Conservation (phyloP, 2,113 vertebrate species). For the Pseudonaja textilis region DNA sequence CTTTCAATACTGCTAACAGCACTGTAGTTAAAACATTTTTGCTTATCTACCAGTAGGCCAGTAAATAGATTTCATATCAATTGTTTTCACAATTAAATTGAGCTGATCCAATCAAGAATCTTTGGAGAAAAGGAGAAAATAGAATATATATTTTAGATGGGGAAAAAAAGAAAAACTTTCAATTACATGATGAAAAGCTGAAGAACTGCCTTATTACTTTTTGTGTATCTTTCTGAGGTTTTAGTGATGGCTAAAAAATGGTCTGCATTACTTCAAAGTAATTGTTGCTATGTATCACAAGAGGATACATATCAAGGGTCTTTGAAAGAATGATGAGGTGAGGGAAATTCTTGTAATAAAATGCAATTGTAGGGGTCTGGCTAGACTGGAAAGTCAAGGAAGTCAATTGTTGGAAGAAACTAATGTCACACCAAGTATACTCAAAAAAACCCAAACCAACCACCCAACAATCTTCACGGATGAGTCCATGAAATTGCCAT, state of each 20-base stretch:
- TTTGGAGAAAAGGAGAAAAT: not conserved
- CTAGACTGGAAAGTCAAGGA: not conserved
- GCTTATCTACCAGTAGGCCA: not conserved
- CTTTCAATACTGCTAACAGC: not conserved
- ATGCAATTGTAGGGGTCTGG: not conserved
- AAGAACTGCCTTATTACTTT: not conserved
- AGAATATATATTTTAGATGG: not conserved
- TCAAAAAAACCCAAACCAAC: not conserved
- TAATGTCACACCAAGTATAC: not conserved
- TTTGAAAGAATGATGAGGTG: not conserved
- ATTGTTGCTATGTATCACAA: not conserved
- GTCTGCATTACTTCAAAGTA: not conserved
- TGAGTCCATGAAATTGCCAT: not conserved
- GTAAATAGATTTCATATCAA: not conserved
- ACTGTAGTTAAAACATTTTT: not conserved
- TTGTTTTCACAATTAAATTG: not conserved
- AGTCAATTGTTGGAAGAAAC: not conserved
- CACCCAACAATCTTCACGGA: not conserved
- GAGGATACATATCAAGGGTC: not conserved
- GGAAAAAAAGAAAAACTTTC: not conserved
- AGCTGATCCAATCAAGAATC: not conserved
- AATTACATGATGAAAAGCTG: not conserved
- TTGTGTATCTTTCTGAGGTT: too few relatives aligned
- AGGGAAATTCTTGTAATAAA: not conserved
- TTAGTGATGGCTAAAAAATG: not conserved